Base-by-base conservation (phyloP, 2,113 vertebrate genomes). In the Columba janthina region DNA sequence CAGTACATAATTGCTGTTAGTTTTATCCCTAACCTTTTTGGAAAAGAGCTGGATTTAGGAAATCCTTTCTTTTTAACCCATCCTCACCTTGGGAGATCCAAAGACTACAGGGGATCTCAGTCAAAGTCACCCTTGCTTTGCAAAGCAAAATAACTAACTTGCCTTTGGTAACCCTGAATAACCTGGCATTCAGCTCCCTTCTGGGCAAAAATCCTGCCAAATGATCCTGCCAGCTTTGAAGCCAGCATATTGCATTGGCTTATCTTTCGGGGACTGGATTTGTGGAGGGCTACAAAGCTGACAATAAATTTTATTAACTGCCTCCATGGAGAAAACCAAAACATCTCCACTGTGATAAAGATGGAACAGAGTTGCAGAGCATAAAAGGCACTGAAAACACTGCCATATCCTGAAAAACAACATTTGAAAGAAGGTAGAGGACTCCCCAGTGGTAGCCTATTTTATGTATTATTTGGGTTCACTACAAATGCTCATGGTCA, bases 11-110 rank as follows among this genome's bases (percentile, higher is more conserved):
- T 88, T 93, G 54, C 77, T 93, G 60, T 40, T 93, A 73, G 81
- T 91, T 95, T 94, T 91, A 95, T 89, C 54, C 64, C 71, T 78
- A 85, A 87, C 50, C 21, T 82, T 91, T 91, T 70, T 82, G 58
- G 26, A 94, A 76, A 16, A 72, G 76, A 79, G 25, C 2, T 2
- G 4, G 31, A 88, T 82, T 91, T 85, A 85, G n/a, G 60, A 95
- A 85, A 94, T 85, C 50, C 22, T 69, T 93, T 94, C 10, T 94
- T 95, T 96, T 89, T 95, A 93, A 85, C 60, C 74, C 50, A 28
- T 91, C 67, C 22, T 93, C 71, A 89, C 58, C 19, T 79, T 56
- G 19, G 32, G 58, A 88, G 28, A 60, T 56, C 31, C 14, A 48
- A 88, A 71, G 58, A 66, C 67, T 48, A 21, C 78, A 69, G 46